These are phyloP conservation scores for Helicolenus hilgendorfi DNA, from an alignment of 2,797 vertebrate genomes.

Conservation along the genomic window DNA sequence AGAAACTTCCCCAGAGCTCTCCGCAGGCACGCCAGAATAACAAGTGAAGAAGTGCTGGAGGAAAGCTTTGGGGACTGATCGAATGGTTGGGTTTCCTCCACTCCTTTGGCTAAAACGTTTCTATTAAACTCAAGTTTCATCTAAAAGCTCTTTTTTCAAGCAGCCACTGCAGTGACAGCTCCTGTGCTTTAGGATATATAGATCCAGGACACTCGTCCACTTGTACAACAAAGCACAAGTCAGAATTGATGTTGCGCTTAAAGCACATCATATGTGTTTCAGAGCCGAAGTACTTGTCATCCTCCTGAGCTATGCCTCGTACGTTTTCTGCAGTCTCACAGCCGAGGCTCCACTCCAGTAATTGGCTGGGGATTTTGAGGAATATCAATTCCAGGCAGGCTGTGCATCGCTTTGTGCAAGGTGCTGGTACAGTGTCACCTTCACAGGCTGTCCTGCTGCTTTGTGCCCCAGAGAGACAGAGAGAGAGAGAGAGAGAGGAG, in stretches of 20 bases:
- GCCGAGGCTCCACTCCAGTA: constrained; percentile 45
- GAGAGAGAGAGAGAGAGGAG: neutral
- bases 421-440: constrained; percentile 64
- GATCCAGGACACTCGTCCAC: constrained; percentile 18
- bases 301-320: constrained; percentile 49
- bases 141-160: constrained; percentile 25
- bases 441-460: constrained; percentile 52
- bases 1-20: constrained; percentile 6
- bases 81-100: constrained; percentile 1
- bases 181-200: constrained; percentile 27
- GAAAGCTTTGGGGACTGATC: constrained; percentile 30
- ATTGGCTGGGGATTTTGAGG: constrained; percentile 63
- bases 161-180: constrained; percentile 12
- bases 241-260: constrained; percentile 31
- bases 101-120: constrained; percentile 30
- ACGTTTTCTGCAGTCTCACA: constrained; percentile 61
- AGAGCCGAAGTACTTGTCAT: constrained; percentile 53
- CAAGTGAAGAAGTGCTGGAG: constrained; percentile 8
- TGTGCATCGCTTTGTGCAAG: constrained; percentile 33
- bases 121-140: constrained; percentile 29
- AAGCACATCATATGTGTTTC: constrained; percentile 46
- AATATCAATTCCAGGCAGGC: constrained; percentile 74
- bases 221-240: constrained; percentile 23
- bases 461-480: constrained; percentile 4
- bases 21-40: constrained; percentile 22